Percentiles rank a stretch among this genome's conserved stretches.
These are phyloP conservation scores for Melipona bicolor DNA, from an alignment of 2,888 invertebrate genomes.

Conservation along the genomic window DNA sequence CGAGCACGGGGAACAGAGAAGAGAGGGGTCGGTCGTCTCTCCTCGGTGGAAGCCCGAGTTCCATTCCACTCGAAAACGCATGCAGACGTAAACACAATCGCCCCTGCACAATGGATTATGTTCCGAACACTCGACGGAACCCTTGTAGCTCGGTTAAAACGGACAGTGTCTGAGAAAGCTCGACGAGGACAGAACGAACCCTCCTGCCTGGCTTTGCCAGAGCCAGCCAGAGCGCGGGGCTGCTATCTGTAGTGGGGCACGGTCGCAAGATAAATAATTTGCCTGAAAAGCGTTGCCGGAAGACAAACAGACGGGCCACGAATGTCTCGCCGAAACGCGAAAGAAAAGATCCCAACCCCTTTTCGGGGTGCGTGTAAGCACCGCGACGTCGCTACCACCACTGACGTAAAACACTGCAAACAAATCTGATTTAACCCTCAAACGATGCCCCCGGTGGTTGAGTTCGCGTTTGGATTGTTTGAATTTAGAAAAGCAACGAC, in stretches of 20 bases:
- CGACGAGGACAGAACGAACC: constrained; percentile 37
- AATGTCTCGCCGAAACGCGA: constrained; percentile 30
- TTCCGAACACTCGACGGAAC: constrained; percentile 65
- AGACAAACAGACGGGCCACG: constrained; percentile 37
- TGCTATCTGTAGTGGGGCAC: constrained; percentile 59
- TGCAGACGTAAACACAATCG: constrained; percentile 78
- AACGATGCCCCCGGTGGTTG: no score
- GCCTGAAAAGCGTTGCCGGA: constrained; percentile 43
- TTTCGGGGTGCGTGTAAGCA: neutral
- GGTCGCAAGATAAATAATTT: constrained; percentile 58
- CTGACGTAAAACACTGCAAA: constrained; percentile 16
- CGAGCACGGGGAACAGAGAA: constrained; percentile 51
- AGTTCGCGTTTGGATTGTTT: no score
- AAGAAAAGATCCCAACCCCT: constrained; percentile 30
- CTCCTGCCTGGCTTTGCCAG: neutral
- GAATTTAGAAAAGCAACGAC: no score
- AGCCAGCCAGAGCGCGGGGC: constrained; percentile 27
- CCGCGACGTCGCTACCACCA: neutral
- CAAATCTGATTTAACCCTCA: constrained; percentile 25
- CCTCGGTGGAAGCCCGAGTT: constrained; percentile 44
- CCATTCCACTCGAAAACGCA: constrained; percentile 70
- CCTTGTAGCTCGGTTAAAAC: constrained; percentile 40
- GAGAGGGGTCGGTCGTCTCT: constrained; percentile 10
- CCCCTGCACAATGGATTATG: constrained; percentile 74
- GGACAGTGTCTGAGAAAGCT: constrained; percentile 53